Evolutionary conservation across 2,888 invertebrate genomes (phyloP).

Genomic region (Branchellion lobata): DNA sequence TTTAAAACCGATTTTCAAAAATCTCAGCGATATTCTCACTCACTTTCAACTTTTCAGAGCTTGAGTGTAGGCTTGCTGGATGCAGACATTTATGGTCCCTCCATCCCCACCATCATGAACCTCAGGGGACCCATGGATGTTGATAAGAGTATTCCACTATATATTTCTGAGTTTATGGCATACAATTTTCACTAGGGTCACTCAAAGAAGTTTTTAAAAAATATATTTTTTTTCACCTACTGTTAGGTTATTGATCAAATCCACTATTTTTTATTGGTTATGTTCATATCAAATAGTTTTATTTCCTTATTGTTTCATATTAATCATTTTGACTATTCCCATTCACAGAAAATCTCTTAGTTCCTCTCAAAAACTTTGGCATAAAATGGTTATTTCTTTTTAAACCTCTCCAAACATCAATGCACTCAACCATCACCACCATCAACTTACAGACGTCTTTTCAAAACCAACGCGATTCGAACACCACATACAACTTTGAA

Average conservation of each 20-base stretch:
- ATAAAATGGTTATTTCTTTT: slow-evolving; percentile 76
- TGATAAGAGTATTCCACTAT: slow-evolving; percentile 68
- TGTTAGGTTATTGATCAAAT: not conserved
- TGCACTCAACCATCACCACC: too few species aligned
- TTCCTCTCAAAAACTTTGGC: slow-evolving; percentile 84
- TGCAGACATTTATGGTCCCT: slow-evolving; percentile 92
- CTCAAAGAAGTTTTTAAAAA: not conserved
- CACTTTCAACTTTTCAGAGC: not conserved
- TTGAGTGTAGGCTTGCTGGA: slow-evolving; percentile 77
- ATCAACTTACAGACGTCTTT: too few species aligned
- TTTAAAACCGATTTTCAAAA: too few species aligned
- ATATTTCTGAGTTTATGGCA: too few species aligned
- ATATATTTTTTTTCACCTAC: not conserved
- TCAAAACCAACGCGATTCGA: too few species aligned
- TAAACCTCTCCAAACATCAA: not conserved
- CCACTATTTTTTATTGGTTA: too few species aligned
- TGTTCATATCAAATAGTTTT: too few species aligned
- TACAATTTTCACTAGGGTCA: too few species aligned
- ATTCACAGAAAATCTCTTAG: slow-evolving; percentile 75
- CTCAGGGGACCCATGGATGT: slow-evolving; percentile 78
- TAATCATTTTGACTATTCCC: too few species aligned
- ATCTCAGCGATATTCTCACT: too few species aligned
- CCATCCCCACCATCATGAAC: slow-evolving; percentile 92
- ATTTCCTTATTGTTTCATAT: too few species aligned
- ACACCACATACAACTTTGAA: too few species aligned